Percentiles rank a stretch among this genome's conserved stretches.
These are phyloP conservation scores for Anorthoa munda DNA, from an alignment of 2,888 invertebrate species.

Conservation along the genomic window DNA sequence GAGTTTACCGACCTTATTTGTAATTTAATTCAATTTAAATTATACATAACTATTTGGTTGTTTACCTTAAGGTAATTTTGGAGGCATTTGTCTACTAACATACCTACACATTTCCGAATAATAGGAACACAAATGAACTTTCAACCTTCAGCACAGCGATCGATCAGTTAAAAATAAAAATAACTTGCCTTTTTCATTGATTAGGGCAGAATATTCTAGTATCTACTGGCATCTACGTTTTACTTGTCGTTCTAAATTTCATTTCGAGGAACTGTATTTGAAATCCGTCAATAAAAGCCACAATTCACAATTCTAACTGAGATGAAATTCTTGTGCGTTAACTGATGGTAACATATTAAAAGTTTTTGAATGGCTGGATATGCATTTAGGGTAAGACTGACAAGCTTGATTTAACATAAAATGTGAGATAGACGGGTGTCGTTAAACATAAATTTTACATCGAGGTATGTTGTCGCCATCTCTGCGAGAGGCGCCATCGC, in stretches of 20 bases:
- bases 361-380: slow-evolving; percentile 31
- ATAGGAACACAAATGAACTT: slow-evolving; percentile 25
- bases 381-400: slow-evolving; percentile 55
- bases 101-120: slow-evolving; percentile 7
- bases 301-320: slow-evolving; percentile 37
- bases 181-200: slow-evolving; percentile 51
- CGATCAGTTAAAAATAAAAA: slow-evolving; percentile 52
- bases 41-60: slow-evolving; percentile 17
- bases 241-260: slow-evolving; percentile 36
- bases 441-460: slow-evolving; percentile 32
- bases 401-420: slow-evolving; percentile 56
- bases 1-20: slow-evolving; percentile 17
- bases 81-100: not conserved
- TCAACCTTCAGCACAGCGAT: slow-evolving; percentile 49
- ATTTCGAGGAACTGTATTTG: slow-evolving; percentile 44
- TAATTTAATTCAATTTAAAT: slow-evolving; percentile 21
- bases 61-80: slow-evolving; percentile 15
- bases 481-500: slow-evolving; percentile 36
- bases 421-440: slow-evolving; percentile 34
- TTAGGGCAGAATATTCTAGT: slow-evolving; percentile 54
- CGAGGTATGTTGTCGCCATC: slow-evolving; percentile 41
- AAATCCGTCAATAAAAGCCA: slow-evolving; percentile 52
- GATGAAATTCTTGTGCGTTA: slow-evolving; percentile 32
- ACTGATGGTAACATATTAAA: slow-evolving; percentile 36
- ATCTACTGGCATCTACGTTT: slow-evolving; percentile 15